Evolutionary conservation across 1,140 invertebrate species (phyloP), one percentile per base, ranked within the genome.

Genomic region (Paralvinella palmiformis): DNA sequence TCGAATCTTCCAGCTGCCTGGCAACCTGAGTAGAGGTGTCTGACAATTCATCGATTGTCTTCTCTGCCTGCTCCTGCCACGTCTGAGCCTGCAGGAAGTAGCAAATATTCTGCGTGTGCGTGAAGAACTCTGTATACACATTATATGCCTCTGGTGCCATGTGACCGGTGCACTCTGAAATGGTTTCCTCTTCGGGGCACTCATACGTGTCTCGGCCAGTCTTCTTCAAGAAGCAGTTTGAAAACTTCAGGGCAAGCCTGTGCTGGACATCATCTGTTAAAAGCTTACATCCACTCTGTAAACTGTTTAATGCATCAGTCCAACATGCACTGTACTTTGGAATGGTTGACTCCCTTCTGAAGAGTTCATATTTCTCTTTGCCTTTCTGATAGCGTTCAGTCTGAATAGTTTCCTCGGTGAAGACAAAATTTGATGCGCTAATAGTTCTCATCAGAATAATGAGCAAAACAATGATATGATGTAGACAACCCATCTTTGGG

Each of bases 31-130:
- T 75, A 24, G 85, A 82, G 62, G 77, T 83, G 24, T 67, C 71
- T 33, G 76, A 72, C 3, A 83, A 76, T 64, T 75, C 81, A 67
- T 78, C 73, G 22, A 87, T 83, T 1, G 84, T 84, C 17, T 81
- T 79, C 32, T 86, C 82, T 33, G 86, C 87, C 62, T 84, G 80
- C 65, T 84, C 78, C 64, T 88, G 85, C 87, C 88, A 88, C 35
- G 85, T 72, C 76, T 88, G 85, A 33, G 83, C 83, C 72, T 84
- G 81, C 36, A 89, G 71, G 73, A 85, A 88, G 71, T 84, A 87
- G 72, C 88, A 89, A 48, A 88, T 87, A 67, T 86, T 86, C 64
- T 85, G 85, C 1, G 86, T 84, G 62, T 88, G 86, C 15, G 86
- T 86, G 70, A 88, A 89, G 72, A 88, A 88, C 69, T 86, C 84